phyloP scores from a whole-genome alignment of 2,888 invertebrate genomes.

The Ectemnius lituratus region DNA sequence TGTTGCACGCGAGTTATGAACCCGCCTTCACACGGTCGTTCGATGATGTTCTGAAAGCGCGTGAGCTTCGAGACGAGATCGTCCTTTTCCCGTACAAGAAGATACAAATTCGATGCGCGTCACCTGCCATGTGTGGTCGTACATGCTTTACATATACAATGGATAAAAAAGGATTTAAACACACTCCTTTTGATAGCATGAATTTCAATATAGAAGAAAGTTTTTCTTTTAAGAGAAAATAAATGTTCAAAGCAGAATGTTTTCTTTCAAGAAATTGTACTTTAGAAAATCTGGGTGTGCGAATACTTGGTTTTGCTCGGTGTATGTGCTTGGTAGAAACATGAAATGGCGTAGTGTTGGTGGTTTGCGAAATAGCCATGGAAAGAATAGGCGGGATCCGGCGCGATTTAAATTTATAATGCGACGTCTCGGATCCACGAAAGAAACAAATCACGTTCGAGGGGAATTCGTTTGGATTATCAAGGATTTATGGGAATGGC shows the following conservation, averaged over 20 bases:
- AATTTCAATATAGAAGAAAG: no score
- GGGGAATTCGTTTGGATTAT: slow-evolving; percentile 32
- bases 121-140: background rate
- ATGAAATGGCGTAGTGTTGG: background rate
- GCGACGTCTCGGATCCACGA: background rate
- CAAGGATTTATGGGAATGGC: slow-evolving; percentile 24
- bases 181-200: no score
- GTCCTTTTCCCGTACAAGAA: no score
- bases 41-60: background rate
- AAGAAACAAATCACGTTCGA: slow-evolving; percentile 29
- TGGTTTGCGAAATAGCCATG: background rate
- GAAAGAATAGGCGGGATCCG: slow-evolving; percentile 5
- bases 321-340: background rate
- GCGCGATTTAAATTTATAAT: slow-evolving; percentile 2
- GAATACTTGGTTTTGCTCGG: no score
- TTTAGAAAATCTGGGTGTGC: no score
- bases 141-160: background rate
- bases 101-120: background rate
- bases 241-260: no score
- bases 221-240: no score
- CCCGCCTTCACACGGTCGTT: background rate
- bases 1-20: background rate
- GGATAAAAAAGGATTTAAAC: no score
- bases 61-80: background rate
- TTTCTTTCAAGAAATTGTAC: no score